phyloP scores from a whole-genome alignment of 2,888 invertebrate genomes.

The Zygaena filipendulae region DNA sequence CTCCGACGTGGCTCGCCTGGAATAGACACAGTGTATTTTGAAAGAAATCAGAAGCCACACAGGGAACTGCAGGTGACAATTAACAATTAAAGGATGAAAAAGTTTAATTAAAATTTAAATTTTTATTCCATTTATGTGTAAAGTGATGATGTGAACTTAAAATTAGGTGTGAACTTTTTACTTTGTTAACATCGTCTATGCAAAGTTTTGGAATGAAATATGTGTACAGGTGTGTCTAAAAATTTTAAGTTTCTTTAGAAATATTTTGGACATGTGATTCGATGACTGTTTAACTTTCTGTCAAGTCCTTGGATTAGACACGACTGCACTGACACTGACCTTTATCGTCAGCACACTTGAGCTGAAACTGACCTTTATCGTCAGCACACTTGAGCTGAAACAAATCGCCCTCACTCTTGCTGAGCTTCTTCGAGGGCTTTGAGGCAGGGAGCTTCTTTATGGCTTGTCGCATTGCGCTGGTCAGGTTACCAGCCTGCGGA shows the following conservation, averaged over 20 bases:
- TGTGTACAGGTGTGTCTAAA: too few relatives aligned
- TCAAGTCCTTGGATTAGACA: too few relatives aligned
- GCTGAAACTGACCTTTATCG: too few relatives aligned
- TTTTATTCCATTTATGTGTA: not conserved
- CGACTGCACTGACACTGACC: too few relatives aligned
- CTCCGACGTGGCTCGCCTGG: constrained; percentile 42
- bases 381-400: too few relatives aligned
- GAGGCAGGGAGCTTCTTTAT: constrained; percentile 12
- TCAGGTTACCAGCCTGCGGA: constrained; percentile 30
- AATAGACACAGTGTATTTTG: constrained; percentile 8
- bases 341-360: too few relatives aligned
- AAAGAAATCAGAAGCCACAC: not conserved
- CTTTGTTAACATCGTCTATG: too few relatives aligned
- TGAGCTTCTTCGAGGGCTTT: constrained; percentile 23
- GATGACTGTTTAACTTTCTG: too few relatives aligned
- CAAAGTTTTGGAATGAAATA: not conserved
- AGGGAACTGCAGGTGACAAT: not conserved
- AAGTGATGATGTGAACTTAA: not conserved
- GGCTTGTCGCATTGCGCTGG: constrained; percentile 25
- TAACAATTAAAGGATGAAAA: not conserved
- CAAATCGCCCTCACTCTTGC: constrained; percentile 50
- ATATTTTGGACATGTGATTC: too few relatives aligned
- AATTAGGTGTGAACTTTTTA: too few relatives aligned
- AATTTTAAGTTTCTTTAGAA: too few relatives aligned
- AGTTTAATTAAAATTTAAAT: not conserved